Evolutionary conservation across 2,888 invertebrate species (phyloP), one percentile per base, ranked within the genome.

Genomic region (Noctua janthina): DNA sequence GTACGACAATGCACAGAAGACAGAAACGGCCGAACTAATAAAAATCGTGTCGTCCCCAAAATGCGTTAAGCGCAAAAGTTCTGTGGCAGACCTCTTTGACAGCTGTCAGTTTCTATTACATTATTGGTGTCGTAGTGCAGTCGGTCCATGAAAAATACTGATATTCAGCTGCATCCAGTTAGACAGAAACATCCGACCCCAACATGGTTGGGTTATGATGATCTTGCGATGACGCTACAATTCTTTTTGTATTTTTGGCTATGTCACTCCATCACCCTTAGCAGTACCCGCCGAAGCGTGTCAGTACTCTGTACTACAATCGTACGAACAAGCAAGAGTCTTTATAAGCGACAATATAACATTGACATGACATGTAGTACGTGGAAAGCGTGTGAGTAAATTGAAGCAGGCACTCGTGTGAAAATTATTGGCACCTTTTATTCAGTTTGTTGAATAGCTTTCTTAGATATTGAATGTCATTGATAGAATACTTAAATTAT

Each of bases 301-400:
- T 46, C 39, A 39, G 5, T 39, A 39, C 39, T 39, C 39, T 39
- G 39, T 4, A 39, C 39, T 46, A 11, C 11, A 0, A 46, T 46
- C 46, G 11, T 11, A 46, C 11, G 11, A 11, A 46, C 10, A 46
- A 46, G 7, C 0, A 43, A 76, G 76, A 69, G 74, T 59, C 17
- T 76, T 78, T 80, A 78, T 81, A 66, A 79, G 72, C 71, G 76
- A 83, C 29, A 67, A 20, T 59, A 39, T 64, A 35, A 75, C 29
- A 49, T 54, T 59, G 54, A 54, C 35, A 29, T 51, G 46, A 1
- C 46, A 51, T 20, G 20, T 62, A 17, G 5, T 17, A 51, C 51
- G 6, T 51, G 51, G 17, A 51, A 71, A n/a, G 15, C 62, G 5
- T 59, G 59, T 13, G 66, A 59, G 10, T n/a, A 35, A 78, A 85